Evolutionary conservation across 2,113 vertebrate genomes (phyloP).

Genomic region (Cacatua alba): DNA sequence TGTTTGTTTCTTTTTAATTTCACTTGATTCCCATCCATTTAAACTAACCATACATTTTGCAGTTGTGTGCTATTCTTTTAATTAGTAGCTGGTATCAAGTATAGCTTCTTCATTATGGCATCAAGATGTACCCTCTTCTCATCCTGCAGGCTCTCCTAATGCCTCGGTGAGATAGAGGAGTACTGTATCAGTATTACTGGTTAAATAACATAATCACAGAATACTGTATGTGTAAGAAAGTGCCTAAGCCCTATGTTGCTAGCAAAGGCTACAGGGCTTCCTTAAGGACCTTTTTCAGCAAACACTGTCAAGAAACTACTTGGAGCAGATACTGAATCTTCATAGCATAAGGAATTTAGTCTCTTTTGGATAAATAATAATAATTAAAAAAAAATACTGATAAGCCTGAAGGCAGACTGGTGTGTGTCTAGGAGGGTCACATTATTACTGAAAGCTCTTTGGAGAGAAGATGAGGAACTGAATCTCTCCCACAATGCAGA

Average conservation of each 20-base stretch:
- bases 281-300: not conserved
- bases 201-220: not conserved
- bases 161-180: not conserved
- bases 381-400: not conserved
- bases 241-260: not conserved
- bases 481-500: not conserved
- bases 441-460: not conserved
- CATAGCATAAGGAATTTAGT: not conserved
- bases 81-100: not conserved
- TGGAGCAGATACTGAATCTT: not conserved
- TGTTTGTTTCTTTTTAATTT: not conserved
- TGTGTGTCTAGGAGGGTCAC: not conserved
- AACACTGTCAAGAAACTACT: not conserved
- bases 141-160: not conserved
- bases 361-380: not conserved
- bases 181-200: not conserved
- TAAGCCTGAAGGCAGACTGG: not conserved
- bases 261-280: not conserved
- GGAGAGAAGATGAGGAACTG: not conserved
- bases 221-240: not conserved
- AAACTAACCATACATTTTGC: not conserved
- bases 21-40: not conserved
- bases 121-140: not conserved
- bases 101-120: not conserved
- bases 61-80: not conserved